Evolutionary conservation across 2,888 invertebrate genomes (phyloP).

Genomic region (Platypus cylindrus): DNA sequence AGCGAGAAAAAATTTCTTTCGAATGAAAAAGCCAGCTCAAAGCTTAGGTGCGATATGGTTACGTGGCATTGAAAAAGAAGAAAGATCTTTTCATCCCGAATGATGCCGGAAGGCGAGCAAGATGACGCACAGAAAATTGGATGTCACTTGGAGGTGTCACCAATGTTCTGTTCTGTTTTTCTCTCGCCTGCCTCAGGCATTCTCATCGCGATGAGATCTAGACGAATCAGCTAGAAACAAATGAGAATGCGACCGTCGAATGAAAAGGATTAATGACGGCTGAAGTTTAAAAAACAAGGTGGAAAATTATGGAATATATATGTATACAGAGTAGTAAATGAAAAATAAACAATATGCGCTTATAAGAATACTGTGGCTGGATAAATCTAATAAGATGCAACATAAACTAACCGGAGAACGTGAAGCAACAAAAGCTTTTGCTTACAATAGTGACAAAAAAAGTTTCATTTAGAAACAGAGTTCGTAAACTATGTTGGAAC

Average conservation of each 20-base stretch:
- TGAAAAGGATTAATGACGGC: conserved; percentile 24
- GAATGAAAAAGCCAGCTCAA: conserved; percentile 7
- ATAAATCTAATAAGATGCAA: no score
- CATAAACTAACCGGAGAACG: no score
- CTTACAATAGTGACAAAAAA: no score
- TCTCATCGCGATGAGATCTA: conserved; percentile 24
- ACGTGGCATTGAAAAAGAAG: conserved; percentile 25
- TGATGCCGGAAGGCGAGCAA: conserved; percentile 23
- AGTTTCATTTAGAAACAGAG: no score
- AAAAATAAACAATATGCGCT: no score
- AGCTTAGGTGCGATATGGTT: conserved; percentile 21
- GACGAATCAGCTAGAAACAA: conserved; percentile 37
- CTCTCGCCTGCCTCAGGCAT: conserved; percentile 29
- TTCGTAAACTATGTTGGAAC: no score
- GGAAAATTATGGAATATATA: conserved; percentile 6
- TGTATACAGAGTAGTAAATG: no score
- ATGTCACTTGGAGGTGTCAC: conserved; percentile 39
- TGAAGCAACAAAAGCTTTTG: no score
- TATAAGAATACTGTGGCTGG: no score
- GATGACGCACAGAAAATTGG: conserved; percentile 38
- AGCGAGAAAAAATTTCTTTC: conserved; percentile 5
- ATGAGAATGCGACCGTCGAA: conserved; percentile 22
- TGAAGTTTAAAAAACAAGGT: conserved; percentile 8
- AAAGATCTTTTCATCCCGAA: conserved; percentile 19
- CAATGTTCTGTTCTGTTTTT: conserved; percentile 32